Evolutionary conservation across 2,113 vertebrate genomes (phyloP).

Genomic region (Megaceryle maxima): DNA sequence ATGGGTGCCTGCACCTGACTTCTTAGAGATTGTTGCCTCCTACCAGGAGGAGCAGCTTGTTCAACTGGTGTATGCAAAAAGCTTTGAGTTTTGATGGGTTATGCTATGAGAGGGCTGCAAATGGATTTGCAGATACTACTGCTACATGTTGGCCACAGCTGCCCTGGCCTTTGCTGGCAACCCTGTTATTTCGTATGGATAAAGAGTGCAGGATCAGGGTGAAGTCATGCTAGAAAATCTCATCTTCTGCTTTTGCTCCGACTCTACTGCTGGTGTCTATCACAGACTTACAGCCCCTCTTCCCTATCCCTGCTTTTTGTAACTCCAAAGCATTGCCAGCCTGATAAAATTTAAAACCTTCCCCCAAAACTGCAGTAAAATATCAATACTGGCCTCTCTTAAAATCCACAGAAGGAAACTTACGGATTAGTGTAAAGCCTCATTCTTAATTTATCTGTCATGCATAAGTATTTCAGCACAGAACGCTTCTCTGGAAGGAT

Average conservation of each 20-base stretch:
- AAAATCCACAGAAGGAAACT: slow-evolving; percentile 39
- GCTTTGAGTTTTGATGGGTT: background rate
- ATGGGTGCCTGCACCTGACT: background rate
- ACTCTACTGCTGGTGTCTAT: background rate
- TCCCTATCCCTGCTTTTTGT: background rate
- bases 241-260: background rate
- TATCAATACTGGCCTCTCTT: background rate
- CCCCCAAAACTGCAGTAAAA: background rate
- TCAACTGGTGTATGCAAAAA: background rate
- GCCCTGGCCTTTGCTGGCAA: background rate
- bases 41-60: background rate
- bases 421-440: slow-evolving; percentile 49
- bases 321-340: background rate
- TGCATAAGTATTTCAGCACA: background rate
- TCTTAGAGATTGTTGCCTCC: background rate
- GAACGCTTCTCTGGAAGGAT: background rate
- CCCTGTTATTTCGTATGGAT: background rate
- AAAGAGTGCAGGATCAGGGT: background rate
- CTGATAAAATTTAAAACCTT: slow-evolving; percentile 12
- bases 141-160: background rate
- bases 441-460: slow-evolving; percentile 15
- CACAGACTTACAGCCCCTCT: background rate
- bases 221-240: background rate
- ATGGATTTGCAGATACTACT: background rate
- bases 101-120: background rate